phyloP scores from a whole-genome alignment of 1,140 invertebrate genomes.

The Brachionus angularis region DNA sequence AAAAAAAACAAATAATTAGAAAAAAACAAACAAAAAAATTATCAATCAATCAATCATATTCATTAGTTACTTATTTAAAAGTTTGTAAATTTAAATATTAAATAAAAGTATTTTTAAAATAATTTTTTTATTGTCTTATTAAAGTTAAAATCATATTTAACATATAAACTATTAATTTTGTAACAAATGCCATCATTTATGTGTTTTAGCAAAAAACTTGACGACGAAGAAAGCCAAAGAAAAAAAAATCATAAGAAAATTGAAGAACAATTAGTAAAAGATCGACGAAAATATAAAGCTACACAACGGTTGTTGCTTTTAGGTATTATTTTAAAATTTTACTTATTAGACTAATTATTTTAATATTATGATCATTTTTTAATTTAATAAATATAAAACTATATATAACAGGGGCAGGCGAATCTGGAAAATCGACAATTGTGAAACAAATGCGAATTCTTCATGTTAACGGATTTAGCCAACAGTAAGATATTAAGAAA shows the following conservation, averaged over 20 bases:
- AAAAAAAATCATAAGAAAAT: conserved; percentile 43
- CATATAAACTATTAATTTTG: too few species aligned
- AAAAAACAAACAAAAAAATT: too few species aligned
- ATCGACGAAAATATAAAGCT: conserved; percentile 29
- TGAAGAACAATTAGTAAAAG: conserved; percentile 21
- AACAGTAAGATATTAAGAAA: conserved; percentile 59
- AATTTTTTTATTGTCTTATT: too few species aligned
- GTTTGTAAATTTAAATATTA: too few species aligned
- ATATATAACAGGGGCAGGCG: conserved; percentile 54
- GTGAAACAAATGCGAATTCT: conserved; percentile 99
- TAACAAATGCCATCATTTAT: conserved; percentile 43
- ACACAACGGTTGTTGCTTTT: conserved; percentile 33
- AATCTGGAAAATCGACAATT: conserved; percentile 97
- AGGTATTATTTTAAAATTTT: background rate
- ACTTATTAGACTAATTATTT: conserved; percentile 54
- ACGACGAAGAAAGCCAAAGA: conserved; percentile 32
- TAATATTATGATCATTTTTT: conserved; percentile 99
- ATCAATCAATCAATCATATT: too few species aligned
- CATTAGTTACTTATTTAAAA: too few species aligned
- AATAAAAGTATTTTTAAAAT: too few species aligned
- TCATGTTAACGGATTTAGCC: conserved; percentile 96
- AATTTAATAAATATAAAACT: conserved; percentile 55
- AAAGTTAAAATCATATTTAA: too few species aligned
- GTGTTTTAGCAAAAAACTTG: conserved; percentile 26
- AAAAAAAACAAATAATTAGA: too few species aligned